Conservation (phyloP, 2,888 invertebrate genomes). For the Leucoptera coffeella region DNA sequence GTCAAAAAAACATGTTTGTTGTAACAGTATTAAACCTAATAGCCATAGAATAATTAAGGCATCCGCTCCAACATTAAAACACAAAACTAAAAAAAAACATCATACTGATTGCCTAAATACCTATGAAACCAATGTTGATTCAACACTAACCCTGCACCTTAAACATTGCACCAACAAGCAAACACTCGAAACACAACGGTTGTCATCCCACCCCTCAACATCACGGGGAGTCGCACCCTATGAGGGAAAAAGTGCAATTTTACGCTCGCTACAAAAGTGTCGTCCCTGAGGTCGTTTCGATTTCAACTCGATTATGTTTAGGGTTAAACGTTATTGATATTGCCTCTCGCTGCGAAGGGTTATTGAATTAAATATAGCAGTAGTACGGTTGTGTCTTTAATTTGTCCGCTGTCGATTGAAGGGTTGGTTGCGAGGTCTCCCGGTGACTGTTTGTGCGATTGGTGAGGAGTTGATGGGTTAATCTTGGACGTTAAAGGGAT, state of each 20-base stretch:
- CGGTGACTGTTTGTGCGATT: no score
- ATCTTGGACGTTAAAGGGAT: no score
- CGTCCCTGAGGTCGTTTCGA: slow-evolving; percentile 51
- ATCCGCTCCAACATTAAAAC: neutral
- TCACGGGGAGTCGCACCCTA: slow-evolving; percentile 1
- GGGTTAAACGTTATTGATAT: slow-evolving; percentile 53
- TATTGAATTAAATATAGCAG: slow-evolving; percentile 22
- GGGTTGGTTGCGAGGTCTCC: no score
- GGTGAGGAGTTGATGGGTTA: no score
- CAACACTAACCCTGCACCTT: slow-evolving; percentile 1
- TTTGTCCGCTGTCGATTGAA: no score
- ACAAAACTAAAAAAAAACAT: no score
- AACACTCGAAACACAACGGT: no score
- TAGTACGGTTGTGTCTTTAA: slow-evolving; percentile 22
- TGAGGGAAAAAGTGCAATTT: slow-evolving; percentile 33
- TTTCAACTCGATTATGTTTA: slow-evolving; percentile 48
- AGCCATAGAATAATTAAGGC: neutral
- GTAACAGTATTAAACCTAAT: neutral
- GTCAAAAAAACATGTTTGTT: no score
- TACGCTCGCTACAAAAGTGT: slow-evolving; percentile 25
- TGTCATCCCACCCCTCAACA: no score
- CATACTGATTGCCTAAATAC: neutral
- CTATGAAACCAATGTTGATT: neutral
- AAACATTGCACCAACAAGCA: no score
- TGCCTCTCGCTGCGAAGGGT: slow-evolving; percentile 35